Evolutionary conservation across 2,113 vertebrate genomes (phyloP), one percentile per base, ranked within the genome.

Genomic region (Aspiorhynchus laticeps): DNA sequence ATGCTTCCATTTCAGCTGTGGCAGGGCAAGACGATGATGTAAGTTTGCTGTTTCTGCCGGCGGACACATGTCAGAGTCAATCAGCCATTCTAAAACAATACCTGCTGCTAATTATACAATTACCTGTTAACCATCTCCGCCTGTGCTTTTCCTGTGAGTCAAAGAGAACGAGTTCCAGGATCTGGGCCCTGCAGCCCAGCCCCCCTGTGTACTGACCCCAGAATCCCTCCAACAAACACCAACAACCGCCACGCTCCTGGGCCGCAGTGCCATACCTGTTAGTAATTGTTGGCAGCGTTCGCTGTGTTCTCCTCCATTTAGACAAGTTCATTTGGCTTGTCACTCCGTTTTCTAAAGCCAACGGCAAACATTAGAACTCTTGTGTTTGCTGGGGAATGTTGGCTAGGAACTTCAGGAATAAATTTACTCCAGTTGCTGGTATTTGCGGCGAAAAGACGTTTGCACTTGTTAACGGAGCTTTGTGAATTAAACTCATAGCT

Each of bases 311-410:
- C 83, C 83, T 81, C 67, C 78, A 89, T 89, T 89, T 85, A 89
- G 88, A 89, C 86, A 86, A 85, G 88, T 89, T 89, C 86, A 87
- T 89, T 86, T 87, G 73, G 78, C 83, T 87, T 77, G 82, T 89
- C 82, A 85, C 15, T 61, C 36, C 69, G 63, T 87, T 83, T 84
- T 88, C 84, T 83, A 14, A 84, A 88, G 86, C 86, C 86, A 89
- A 69, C 84, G 77, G 86, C 83, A 89, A 83, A 85, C 86, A 87
- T 85, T 80, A 85, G 48, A 83, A 65, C 69, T 80, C 81, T 83
- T 83, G 80, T 88, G 87, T 83, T 84, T 59, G 73, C 48, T 38
- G 83, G 81, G 78, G 83, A 87, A 83, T 87, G 63, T 79, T 75
- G 85, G 84, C 59, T 38, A 89, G 86, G 56, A 87, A 87, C 86